Evolutionary conservation across 2,888 invertebrate genomes (phyloP), one percentile per base, ranked within the genome.

Genomic region (Drosophila stalkeri): DNA sequence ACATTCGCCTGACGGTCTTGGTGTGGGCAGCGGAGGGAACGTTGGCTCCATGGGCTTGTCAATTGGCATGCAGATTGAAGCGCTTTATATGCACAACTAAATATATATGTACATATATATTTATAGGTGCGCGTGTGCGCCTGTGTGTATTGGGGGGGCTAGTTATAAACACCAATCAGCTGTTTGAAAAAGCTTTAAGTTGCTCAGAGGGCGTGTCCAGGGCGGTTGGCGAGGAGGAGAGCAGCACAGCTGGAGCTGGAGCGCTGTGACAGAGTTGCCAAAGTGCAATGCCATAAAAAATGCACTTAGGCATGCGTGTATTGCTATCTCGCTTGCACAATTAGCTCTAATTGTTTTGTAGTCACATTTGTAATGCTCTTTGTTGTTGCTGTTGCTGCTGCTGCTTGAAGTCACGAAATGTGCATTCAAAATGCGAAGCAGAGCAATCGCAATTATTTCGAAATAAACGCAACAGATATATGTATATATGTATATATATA

Each of bases 301-400:
- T 66, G 71, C 77, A 63, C 66, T 74, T 72, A 71, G 56, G 77
- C 64, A 60, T 66, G 78, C 75, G 63, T 76, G 62, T 63, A 56
- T 60, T 63, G 74, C 37, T 39, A 55, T 76, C 67, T 76, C 76
- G 62, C 70, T 81, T 67, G 57, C 79, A 81, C 73, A 79, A 76
- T 81, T 76, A 79, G 70, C 73, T 51, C 60, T 82, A 84, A 84
- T 84, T 84, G 87, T 82, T 85, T 87, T 75, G 75, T 49, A 62
- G 75, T 75, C 78, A 65, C 87, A 86, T 84, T 84, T 85, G 82
- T 71, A 70, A 74, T 78, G 63, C 65, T 63, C 44, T 56, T 33
- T 47, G 59, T 20, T 59, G 43, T 52, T 60, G 47, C 14, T 64
- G 23, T 60, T 72, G 57, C 16, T 54, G 47, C 47, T 61, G 47